These are phyloP conservation scores for Hymenopus coronatus DNA, from an alignment of 2,888 invertebrate genomes.

Conservation along the genomic window DNA sequence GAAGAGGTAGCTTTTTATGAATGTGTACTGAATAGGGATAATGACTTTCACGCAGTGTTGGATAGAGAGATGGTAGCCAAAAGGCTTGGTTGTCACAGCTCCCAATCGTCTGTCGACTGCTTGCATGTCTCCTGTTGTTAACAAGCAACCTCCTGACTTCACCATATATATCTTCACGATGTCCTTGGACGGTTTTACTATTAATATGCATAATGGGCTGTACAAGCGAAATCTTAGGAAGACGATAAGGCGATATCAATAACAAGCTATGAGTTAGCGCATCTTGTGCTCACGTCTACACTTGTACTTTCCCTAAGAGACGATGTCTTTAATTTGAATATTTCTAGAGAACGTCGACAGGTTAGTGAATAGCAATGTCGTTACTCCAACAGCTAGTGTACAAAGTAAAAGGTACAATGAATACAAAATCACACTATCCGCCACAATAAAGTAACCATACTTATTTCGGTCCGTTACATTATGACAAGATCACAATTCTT, in stretches of 20 bases:
- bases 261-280: not conserved
- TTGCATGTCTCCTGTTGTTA: not conserved
- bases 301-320: not conserved
- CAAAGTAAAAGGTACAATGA: too few relatives aligned
- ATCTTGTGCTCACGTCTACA: not conserved
- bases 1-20: too few relatives aligned
- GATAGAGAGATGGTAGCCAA: not conserved
- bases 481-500: too few relatives aligned
- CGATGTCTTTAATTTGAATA: not conserved
- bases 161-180: not conserved
- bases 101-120: not conserved
- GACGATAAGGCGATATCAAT: not conserved
- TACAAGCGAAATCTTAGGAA: not conserved
- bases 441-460: too few relatives aligned
- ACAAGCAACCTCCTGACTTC: not conserved
- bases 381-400: too few relatives aligned
- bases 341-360: not conserved
- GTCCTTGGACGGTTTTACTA: not conserved
- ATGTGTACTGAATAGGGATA: too few relatives aligned
- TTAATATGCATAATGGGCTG: not conserved
- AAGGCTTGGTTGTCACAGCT: not conserved
- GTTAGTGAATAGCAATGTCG: too few relatives aligned
- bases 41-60: not conserved
- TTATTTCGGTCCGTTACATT: too few relatives aligned
- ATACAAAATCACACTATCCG: too few relatives aligned